Evolutionary conservation across 2,113 vertebrate genomes (phyloP), one percentile per base, ranked within the genome.

Genomic region (Cebidichthys violaceus): DNA sequence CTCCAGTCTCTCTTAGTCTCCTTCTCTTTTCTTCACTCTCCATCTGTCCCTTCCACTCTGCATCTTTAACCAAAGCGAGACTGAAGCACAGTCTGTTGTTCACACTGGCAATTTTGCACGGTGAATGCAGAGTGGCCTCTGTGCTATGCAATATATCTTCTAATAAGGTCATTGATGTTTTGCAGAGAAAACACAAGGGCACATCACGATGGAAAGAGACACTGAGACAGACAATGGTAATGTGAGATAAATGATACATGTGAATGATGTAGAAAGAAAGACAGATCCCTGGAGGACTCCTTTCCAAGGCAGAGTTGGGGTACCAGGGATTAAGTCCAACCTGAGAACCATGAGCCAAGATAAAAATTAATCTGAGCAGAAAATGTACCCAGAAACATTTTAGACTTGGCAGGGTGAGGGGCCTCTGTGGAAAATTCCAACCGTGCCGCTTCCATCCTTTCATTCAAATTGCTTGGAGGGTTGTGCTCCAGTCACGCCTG

Each of bases 31-130:
- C 35, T 59, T 61, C 75, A 50, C 64, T 73, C 57, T 68, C 39
- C 33, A 76, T 81, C 80, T 31, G 60, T 71, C 45, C 62, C 39
- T 75, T 81, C 60, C 79, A 75, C 70, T 85, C 77, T 81, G 66
- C 68, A 81, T 75, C 85, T 69, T 68, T 65, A 79, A 77, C 29
- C 65, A 72, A 69, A 81, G 0, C 65, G 54, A 83, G 59, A 33
- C 47, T 68, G 35, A 68, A 72, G 39, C 18, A 9, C 67, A 35
- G 72, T 27, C 43, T 27, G 79, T 55, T 67, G 60, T 67, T 69
- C 59, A 54, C 80, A 64, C 41, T 47, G 33, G 27, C 69, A 57
- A 86, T 54, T 60, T 31, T 64, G 29, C 31, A 43, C 4, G 72
- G 33, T 43, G 69, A 81, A 77, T 77, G 47, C 10, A 70, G 60